Base-by-base conservation (phyloP, 2,797 vertebrate genomes). In the Rhabdophis nuchalis region DNA sequence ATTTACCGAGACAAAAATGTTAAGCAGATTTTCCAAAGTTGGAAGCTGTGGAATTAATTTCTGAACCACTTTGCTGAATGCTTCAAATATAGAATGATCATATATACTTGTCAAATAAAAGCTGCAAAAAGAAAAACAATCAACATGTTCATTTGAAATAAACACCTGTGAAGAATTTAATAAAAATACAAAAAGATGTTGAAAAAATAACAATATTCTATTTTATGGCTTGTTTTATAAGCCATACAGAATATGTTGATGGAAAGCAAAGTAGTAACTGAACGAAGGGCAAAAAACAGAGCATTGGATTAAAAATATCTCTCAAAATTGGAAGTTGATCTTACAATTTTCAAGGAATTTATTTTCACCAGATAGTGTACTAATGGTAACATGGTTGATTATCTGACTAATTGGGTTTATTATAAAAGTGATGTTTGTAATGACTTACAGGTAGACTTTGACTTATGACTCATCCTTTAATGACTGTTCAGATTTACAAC, bases 1-100 rank as follows among this genome's bases (percentile, higher is more conserved):
- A 98, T 98, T 98, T 97, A 99, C 99, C 92, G 99, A 99, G 96
- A 99, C 99, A 97, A 99, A 99, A 97, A 99, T 99, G 98, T 99
- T 99, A 94, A 99, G 98, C 93, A 99, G 98, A 94, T 99, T 99
- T 97, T 99, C 99, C 97, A 99, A 97, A 25, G 98, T 99, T 91
- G 99, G 99, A 90, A 99, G 98, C 96, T 99, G 99, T 94, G 98
- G 99, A 96, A 99, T 99, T 95, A 99, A 98, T 96, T 99, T 99
- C 97, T 99, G 99, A 93, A 99, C 98, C 96, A 98, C 98, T 97
- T 98, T 98, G 96, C 99, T 99, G 98, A 99, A 99, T 27, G 99
- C 99, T 98, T 99, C 99, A 96, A 99, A 98, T 97, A 98, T 98
- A 94, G 98, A 98, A 96, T 98, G 99, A 96, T 99, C 99, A 60